Percentiles rank a stretch among this genome's conserved stretches.
These are phyloP conservation scores for Germaria angustata DNA, from an alignment of 2,888 invertebrate genomes.

Conservation along the genomic window DNA sequence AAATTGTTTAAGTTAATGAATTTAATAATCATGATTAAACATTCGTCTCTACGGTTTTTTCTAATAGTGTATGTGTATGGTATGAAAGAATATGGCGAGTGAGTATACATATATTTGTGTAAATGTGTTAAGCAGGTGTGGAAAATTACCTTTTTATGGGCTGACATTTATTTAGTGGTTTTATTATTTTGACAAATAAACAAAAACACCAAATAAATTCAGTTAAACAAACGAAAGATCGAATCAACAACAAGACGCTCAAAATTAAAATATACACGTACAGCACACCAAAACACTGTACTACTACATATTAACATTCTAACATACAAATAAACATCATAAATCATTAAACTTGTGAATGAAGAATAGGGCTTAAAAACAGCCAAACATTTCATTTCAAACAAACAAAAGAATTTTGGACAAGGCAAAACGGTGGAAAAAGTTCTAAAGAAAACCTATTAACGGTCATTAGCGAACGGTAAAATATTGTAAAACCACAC, in stretches of 20 bases:
- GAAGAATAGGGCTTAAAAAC: neutral
- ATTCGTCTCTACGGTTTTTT: conserved; percentile 4
- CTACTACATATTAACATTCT: conserved; percentile 16
- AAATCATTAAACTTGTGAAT: conserved; percentile 48
- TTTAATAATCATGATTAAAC: conserved; percentile 32
- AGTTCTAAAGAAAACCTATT: conserved; percentile 22
- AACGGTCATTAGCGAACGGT: conserved; percentile 9
- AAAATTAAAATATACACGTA: neutral
- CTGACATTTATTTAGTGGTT: conserved; percentile 76
- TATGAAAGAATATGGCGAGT: too few relatives aligned
- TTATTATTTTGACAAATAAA: conserved; percentile 67
- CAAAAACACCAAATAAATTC: conserved; percentile 48
- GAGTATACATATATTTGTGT: neutral
- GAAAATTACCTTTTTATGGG: conserved; percentile 77
- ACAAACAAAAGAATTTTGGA: conserved; percentile 3
- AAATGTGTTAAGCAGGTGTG: conserved; percentile 74
- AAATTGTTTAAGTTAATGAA: conserved; percentile 16
- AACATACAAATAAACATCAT: conserved; percentile 26
- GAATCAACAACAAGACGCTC: neutral
- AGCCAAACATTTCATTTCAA: too few relatives aligned
- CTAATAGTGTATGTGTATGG: neutral
- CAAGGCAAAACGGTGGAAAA: neutral
- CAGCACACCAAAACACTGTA: neutral
- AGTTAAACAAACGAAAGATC: conserved; percentile 11
- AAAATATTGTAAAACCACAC: neutral